Evolutionary conservation across 2,797 vertebrate genomes (phyloP).

Genomic region (Megalops cyprinoides): DNA sequence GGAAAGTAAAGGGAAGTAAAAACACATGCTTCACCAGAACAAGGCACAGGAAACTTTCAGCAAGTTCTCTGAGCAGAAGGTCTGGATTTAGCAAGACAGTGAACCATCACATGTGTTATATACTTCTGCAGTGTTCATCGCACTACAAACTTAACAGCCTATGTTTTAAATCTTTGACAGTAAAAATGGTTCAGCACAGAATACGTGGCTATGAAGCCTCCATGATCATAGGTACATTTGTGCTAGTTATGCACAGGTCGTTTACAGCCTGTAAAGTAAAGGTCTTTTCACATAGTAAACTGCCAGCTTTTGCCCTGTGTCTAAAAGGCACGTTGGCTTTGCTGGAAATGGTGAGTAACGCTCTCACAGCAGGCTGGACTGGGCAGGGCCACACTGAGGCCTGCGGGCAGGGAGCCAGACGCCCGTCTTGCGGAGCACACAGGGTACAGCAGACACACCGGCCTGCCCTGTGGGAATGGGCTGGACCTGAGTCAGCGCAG

Average conservation of each 20-base stretch:
- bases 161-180: not conserved
- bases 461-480: constrained; percentile 58
- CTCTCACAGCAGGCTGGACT: constrained; percentile 44
- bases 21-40: not conserved
- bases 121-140: not conserved
- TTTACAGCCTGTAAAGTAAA: not conserved
- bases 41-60: not conserved
- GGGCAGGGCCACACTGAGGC: constrained; percentile 39
- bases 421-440: constrained; percentile 20
- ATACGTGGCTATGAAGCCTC: too few relatives aligned
- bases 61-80: too few relatives aligned
- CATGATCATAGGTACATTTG: too few relatives aligned
- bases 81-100: not conserved
- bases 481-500: not conserved
- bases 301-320: not conserved
- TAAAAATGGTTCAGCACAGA: not conserved
- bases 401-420: not conserved
- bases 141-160: not conserved
- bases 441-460: constrained; percentile 56
- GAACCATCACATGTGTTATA: not conserved
- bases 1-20: not conserved
- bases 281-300: not conserved
- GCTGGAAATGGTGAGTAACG: constrained; percentile 37
- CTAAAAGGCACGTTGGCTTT: not conserved
- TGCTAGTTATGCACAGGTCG: too few relatives aligned